A percentile compares a stretch with the other conserved stretches of the same genome.
phyloP scores from a whole-genome alignment of 2,888 invertebrate species.

The Mycalesis mineus region DNA sequence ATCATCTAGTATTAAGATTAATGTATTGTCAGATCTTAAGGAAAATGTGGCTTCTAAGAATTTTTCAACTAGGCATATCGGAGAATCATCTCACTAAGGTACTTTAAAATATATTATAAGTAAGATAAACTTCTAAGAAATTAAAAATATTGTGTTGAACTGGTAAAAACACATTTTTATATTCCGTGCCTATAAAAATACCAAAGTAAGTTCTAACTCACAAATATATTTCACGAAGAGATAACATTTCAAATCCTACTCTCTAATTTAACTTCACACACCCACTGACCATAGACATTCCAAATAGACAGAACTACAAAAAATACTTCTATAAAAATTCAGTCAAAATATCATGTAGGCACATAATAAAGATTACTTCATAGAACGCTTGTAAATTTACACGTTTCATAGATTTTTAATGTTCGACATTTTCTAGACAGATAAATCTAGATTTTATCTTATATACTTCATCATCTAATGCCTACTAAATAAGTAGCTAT shows the following conservation, averaged over 20 bases:
- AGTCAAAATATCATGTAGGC: background rate
- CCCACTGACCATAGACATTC: background rate
- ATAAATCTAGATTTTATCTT: no score
- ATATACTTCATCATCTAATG: no score
- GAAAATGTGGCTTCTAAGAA: background rate
- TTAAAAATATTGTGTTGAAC: no score
- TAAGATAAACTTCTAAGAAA: no score
- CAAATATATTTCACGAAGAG: no score
- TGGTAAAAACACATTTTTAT: background rate
- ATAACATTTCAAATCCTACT: background rate
- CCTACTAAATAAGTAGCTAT: no score
- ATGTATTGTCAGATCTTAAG: background rate
- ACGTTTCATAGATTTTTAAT: no score
- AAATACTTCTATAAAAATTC: background rate
- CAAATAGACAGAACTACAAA: background rate
- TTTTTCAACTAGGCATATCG: background rate
- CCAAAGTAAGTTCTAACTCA: no score
- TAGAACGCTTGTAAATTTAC: background rate
- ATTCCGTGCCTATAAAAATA: background rate
- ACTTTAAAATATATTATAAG: no score
- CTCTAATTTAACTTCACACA: background rate
- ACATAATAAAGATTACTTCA: conserved; percentile 1
- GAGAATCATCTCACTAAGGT: no score
- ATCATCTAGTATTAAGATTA: background rate
- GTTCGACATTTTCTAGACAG: no score